phyloP scores from a whole-genome alignment of 2,797 vertebrate genomes.

The Neomorphus geoffroyi region DNA sequence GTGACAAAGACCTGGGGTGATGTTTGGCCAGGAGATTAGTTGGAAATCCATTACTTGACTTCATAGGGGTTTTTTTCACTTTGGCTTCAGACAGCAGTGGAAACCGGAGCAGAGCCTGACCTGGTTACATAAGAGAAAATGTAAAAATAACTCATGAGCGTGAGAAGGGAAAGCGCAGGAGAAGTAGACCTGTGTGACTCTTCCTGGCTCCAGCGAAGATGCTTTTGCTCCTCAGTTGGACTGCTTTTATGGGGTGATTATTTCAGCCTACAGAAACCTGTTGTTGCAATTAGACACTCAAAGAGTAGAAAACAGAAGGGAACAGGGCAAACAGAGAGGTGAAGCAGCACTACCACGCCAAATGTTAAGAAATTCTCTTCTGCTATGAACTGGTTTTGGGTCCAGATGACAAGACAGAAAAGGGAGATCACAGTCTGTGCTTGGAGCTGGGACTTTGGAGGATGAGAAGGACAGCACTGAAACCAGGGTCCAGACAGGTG shows the following conservation, averaged over 20 bases:
- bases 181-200: not conserved
- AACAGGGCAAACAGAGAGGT: not conserved
- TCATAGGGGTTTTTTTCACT: not conserved
- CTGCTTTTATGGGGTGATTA: not conserved
- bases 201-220: not conserved
- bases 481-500: accelerated
- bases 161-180: not conserved
- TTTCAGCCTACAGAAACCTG: not conserved
- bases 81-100: not conserved
- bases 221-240: not conserved
- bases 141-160: slow-evolving; percentile 7
- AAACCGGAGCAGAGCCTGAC: slow-evolving; percentile 44
- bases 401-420: not conserved
- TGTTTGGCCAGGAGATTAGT: not conserved
- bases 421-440: not conserved
- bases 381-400: not conserved
- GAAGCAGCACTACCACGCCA: not conserved
- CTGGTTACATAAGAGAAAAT: slow-evolving; percentile 39
- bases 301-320: not conserved
- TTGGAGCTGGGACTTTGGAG: not conserved
- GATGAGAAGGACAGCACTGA: not conserved
- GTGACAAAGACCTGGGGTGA: not conserved
- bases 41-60: not conserved
- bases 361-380: not conserved
- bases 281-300: not conserved